These are phyloP conservation scores for Busseola fusca DNA, from an alignment of 2,888 invertebrate genomes.

Conservation along the genomic window DNA sequence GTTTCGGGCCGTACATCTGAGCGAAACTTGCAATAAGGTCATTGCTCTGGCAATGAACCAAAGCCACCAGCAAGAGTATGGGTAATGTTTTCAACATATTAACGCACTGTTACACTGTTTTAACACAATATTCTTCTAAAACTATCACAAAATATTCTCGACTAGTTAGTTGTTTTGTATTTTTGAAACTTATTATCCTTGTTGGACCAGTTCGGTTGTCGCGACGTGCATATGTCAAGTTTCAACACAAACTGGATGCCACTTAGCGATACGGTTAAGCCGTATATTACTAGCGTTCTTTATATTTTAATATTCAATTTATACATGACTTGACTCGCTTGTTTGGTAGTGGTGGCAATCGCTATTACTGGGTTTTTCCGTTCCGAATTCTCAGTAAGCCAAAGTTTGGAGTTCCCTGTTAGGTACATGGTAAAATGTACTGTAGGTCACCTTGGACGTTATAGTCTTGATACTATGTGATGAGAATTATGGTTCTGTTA, in stretches of 20 bases:
- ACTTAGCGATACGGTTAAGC: neutral
- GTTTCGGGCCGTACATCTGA: slow-evolving; percentile 18
- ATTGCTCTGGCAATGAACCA: slow-evolving; percentile 61
- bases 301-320: neutral
- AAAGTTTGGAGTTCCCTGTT: neutral
- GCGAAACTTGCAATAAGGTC: slow-evolving; percentile 72
- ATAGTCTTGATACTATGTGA: neutral
- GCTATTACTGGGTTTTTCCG: neutral
- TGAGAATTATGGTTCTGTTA: neutral
- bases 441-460: neutral
- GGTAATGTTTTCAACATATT: slow-evolving; percentile 66
- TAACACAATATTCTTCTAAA: slow-evolving; percentile 24
- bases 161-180: neutral
- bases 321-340: neutral
- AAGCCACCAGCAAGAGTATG: slow-evolving; percentile 63
- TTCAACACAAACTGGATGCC: slow-evolving; percentile 19
- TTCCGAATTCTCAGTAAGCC: neutral
- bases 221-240: neutral
- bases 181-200: slow-evolving; percentile 9
- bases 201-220: slow-evolving; percentile 10
- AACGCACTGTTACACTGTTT: neutral
- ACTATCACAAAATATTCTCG: neutral
- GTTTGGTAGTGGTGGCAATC: neutral
- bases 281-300: neutral
- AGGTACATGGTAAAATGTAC: neutral